phyloP scores from a whole-genome alignment of 1,140 invertebrate species.

The Ostrea denselamellosa region DNA sequence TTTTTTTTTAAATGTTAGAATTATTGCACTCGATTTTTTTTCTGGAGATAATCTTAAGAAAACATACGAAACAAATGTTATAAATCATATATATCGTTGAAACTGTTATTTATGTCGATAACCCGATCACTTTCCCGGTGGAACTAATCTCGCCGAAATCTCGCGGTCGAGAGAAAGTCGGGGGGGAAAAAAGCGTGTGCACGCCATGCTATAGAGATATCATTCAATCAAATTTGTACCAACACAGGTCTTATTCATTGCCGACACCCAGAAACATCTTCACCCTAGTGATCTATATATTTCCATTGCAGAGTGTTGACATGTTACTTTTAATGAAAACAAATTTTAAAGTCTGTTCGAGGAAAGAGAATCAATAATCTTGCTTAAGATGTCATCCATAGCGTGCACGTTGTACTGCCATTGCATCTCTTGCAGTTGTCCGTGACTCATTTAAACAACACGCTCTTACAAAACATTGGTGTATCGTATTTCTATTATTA shows the following conservation, averaged over 20 bases:
- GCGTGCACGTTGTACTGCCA: too few relatives aligned
- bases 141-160: not conserved
- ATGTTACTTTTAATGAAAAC: not conserved
- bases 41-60: not conserved
- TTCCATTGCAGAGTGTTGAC: slow-evolving; percentile 3
- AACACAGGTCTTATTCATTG: slow-evolving; percentile 2
- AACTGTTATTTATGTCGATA: not conserved
- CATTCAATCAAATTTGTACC: slow-evolving; percentile 13
- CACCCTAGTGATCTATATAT: not conserved
- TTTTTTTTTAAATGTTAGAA: too few relatives aligned
- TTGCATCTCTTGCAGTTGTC: not conserved
- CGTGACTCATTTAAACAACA: slow-evolving; percentile 9
- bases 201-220: not conserved
- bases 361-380: slow-evolving; percentile 11
- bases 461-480: not conserved
- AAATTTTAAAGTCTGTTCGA: not conserved
- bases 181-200: not conserved
- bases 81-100: not conserved
- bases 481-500: not conserved
- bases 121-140: not conserved
- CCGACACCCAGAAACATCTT: not conserved
- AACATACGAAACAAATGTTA: not conserved
- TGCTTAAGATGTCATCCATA: not conserved
- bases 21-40: not conserved
- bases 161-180: not conserved